Evolutionary conservation across 2,113 vertebrate genomes (phyloP), one percentile per base, ranked within the genome.

Genomic region (Apaloderma vittatum): DNA sequence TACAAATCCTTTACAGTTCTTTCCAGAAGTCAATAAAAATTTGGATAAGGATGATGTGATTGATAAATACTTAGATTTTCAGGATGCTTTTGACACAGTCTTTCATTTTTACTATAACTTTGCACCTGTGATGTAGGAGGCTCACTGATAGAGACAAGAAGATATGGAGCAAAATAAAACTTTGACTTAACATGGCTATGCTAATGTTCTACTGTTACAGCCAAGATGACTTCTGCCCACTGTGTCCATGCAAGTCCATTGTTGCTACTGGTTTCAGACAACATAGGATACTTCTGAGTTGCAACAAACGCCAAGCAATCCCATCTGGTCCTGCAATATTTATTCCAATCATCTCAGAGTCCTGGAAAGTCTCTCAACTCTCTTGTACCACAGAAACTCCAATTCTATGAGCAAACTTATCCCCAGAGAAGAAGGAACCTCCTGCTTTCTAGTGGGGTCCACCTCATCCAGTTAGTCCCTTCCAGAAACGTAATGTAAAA

Each of bases 261-360:
- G 14, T 22, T 73, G 15, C 22, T 87, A 19, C 49, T 52, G 58
- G 11, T 77, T 87, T 76, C 49, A 65, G 77, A 43, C 7, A 74
- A 22, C 54, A 66, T 11, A 58, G 24, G 68, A 13, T 15, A 62
- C 17, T 77, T 48, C 23, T 48, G 46, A 62, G 11, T 34, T 71
- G 26, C 29, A 65, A 12, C 16, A 70, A 63, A 24, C 11, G 22
- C 32, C 15, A 52, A 43, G 3, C 3, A 37, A 76, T 65, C 36
- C 8, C 8, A 77, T 72, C 36, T 66, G 16, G 3, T 8, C 13
- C 26, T 36, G 29, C 0, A 0, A 3, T 63, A 54, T 71, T 82
- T 75, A 45, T 67, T 63, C 34, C 8, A 4, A 27, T 51, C 2
- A 17, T 40, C 29, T 51, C 10, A 52, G 18, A 49, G 78, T 90